Evolutionary conservation across 1,140 invertebrate genomes (phyloP).

Genomic region (Planococcus citri): DNA sequence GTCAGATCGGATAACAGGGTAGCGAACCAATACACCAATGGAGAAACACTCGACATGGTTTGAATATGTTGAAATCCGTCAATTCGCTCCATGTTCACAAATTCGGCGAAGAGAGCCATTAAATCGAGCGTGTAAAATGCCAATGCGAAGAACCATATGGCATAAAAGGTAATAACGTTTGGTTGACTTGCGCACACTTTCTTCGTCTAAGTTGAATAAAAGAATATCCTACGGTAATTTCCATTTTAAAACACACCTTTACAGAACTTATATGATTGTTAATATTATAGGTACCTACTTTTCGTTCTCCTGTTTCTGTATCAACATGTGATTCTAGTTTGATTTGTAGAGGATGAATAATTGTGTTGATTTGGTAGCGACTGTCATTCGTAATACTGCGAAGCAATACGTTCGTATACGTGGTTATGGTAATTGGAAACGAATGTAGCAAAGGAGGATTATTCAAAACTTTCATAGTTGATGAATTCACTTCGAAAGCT

Average conservation of each 20-base stretch:
- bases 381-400: constrained; percentile 27
- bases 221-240: too few species aligned
- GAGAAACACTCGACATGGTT: background rate
- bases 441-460: constrained; percentile 36
- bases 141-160: background rate
- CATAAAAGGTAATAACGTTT: background rate
- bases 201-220: too few species aligned
- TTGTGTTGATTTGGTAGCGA: constrained; percentile 38
- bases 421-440: constrained; percentile 36
- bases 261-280: too few species aligned
- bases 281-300: too few species aligned
- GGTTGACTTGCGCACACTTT: too few species aligned
- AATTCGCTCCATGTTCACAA: background rate
- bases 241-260: too few species aligned
- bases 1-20: background rate
- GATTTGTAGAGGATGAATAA: constrained; percentile 45
- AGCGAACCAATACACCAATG: background rate
- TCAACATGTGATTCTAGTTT: too few species aligned
- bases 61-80: background rate
- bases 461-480: constrained; percentile 23
- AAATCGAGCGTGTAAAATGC: background rate
- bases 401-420: constrained; percentile 37
- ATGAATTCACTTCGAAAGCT: constrained; percentile 17
- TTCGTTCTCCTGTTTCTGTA: too few species aligned
- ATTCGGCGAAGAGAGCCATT: background rate